phyloP scores from a whole-genome alignment of 2,797 vertebrate genomes.

The Periparus ater region DNA sequence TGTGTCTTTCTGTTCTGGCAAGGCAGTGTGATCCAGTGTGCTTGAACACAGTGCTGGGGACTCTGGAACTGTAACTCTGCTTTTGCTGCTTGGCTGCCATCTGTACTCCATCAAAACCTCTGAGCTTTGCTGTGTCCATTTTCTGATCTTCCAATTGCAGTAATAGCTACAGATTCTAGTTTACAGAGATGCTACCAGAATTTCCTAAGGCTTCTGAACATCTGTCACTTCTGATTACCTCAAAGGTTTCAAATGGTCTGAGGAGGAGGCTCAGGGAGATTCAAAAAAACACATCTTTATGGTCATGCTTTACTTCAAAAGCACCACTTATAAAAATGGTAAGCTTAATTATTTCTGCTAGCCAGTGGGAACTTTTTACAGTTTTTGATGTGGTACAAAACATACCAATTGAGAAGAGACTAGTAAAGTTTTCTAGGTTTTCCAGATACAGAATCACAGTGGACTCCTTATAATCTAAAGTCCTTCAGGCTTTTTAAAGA shows the following conservation, averaged over 20 bases:
- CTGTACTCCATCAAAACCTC: background rate
- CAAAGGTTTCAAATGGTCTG: background rate
- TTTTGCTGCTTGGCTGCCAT: background rate
- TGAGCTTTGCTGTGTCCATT: background rate
- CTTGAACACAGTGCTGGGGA: background rate
- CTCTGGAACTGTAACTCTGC: background rate
- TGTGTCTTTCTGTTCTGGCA: background rate
- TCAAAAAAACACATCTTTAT: background rate
- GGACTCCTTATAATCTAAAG: background rate
- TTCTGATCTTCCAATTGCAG: background rate
- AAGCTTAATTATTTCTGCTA: constrained; percentile 9
- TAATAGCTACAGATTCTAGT: background rate
- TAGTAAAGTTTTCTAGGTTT: background rate
- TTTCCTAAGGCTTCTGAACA: background rate
- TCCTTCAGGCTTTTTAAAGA: background rate
- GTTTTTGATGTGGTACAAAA: constrained; percentile 12
- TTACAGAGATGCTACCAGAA: background rate
- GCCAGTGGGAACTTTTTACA: background rate
- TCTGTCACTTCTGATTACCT: background rate
- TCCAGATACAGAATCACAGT: background rate
- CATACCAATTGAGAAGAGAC: background rate
- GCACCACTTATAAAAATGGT: background rate
- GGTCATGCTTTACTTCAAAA: background rate
- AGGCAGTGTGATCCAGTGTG: background rate
- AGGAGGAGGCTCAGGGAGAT: background rate